Percentiles rank a stretch among this genome's conserved stretches.
phyloP scores from a whole-genome alignment of 2,113 vertebrate genomes.

The Callospermophilus lateralis region DNA sequence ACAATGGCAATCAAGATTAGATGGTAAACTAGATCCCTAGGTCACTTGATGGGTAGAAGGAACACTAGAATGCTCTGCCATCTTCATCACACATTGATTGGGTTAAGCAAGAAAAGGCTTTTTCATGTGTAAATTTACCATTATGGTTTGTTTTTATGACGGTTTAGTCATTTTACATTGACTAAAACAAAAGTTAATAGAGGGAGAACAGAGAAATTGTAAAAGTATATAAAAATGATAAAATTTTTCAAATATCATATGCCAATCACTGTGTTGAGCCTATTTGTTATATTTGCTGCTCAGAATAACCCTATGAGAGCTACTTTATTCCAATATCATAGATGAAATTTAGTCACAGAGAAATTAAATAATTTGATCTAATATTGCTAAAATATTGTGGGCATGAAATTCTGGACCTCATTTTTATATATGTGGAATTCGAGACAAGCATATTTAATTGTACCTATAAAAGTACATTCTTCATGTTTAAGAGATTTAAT shows the following conservation, averaged over 20 bases:
- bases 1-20: not conserved
- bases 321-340: not conserved
- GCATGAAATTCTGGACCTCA: not conserved
- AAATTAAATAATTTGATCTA: not conserved
- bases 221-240: not conserved
- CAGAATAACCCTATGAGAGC: not conserved
- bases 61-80: not conserved
- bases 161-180: not conserved
- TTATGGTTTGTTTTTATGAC: not conserved
- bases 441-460: not conserved
- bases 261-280: not conserved
- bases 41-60: not conserved
- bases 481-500: not conserved
- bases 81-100: not conserved
- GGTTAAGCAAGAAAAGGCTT: not conserved
- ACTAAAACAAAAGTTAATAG: not conserved
- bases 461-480: not conserved
- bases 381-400: not conserved
- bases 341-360: not conserved
- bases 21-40: not conserved
- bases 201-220: not conserved
- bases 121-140: not conserved
- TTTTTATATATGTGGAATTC: constrained; percentile 16
- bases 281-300: not conserved
- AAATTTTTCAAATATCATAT: not conserved